Base-by-base conservation (phyloP, 1,140 invertebrate species). In the Pseudomyrmex cubaensis region DNA sequence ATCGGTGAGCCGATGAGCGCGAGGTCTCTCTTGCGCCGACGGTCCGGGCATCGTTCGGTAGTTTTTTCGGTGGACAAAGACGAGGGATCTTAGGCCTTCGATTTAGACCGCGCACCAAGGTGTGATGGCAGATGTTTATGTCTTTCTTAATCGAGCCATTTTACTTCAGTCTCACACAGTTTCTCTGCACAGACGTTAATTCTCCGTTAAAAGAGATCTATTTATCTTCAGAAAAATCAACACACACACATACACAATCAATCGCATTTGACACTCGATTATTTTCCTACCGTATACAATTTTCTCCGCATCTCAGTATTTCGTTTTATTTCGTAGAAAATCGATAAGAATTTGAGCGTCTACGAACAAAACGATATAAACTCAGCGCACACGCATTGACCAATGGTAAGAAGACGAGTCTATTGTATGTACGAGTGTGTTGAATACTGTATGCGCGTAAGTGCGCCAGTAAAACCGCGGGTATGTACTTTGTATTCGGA, bases 21-120 rank as follows among this genome's bases (percentile, higher is more conserved):
- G 93, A 84, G 93, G 93, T 87, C 93, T 92, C 56, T 94, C 93
- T 75, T 92, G 82, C 62, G 90, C 91, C 80, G 76, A 61, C 7
- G 93, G 91, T 89, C 94, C 94, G 73, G 93, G 93, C 93, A 94
- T 94, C 88, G 90, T 94, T 90, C 92, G 35, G 91, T 61, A 92
- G 85, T 88, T 90, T 92, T 86, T 93, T 90, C 87, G 92, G 5
- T 89, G 59, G 91, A 92, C 83, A 89, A 91, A 76, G 82, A 88
- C n/a, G 78, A 90, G 84, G 84, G 88, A 91, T 89, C 93, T 35
- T 89, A 90, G 89, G 90, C 89, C 90, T 89, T 67, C 91, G 90
- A 87, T 86, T 89, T 72, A 89, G 89, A 74, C 89, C 90, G 88
- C 92, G 92, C 89, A 92, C 92, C 93, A 93, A 91, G 92, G 80